A percentile compares a stretch with the other conserved stretches of the same genome.
Evolutionary conservation across 2,888 invertebrate genomes (phyloP).

Genomic region (Oligia strigilis): DNA sequence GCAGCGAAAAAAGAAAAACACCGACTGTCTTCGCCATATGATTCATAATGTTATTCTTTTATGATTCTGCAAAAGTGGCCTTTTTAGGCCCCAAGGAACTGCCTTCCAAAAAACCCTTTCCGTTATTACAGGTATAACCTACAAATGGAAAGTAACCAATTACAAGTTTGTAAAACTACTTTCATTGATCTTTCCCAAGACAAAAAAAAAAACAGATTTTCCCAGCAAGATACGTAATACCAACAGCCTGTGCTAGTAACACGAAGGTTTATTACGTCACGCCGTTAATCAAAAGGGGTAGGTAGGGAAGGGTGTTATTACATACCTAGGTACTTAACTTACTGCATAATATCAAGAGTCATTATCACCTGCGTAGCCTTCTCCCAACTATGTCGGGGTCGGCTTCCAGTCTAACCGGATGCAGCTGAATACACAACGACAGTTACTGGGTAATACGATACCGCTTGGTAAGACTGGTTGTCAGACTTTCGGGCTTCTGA

Average conservation of each 20-base stretch:
- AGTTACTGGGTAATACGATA: too few species aligned
- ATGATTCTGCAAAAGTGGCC: too few species aligned
- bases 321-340: too few species aligned
- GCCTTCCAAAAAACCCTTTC: background rate
- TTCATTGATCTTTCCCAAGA: background rate
- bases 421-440: too few species aligned
- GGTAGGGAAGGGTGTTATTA: background rate
- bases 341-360: background rate
- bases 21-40: too few species aligned
- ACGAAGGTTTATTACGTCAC: background rate
- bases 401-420: too few species aligned
- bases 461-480: too few species aligned
- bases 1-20: too few species aligned
- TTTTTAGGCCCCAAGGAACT: too few species aligned
- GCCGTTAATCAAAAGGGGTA: background rate
- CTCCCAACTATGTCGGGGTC: background rate
- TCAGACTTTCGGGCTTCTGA: too few species aligned
- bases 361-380: too few species aligned
- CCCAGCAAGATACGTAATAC: constrained; percentile 9
- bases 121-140: background rate
- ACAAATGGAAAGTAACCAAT: background rate
- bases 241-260: background rate
- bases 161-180: constrained; percentile 2
- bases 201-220: background rate
- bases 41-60: too few species aligned